Base-by-base conservation (phyloP, 2,888 invertebrate species). In the Limenitis camilla region DNA sequence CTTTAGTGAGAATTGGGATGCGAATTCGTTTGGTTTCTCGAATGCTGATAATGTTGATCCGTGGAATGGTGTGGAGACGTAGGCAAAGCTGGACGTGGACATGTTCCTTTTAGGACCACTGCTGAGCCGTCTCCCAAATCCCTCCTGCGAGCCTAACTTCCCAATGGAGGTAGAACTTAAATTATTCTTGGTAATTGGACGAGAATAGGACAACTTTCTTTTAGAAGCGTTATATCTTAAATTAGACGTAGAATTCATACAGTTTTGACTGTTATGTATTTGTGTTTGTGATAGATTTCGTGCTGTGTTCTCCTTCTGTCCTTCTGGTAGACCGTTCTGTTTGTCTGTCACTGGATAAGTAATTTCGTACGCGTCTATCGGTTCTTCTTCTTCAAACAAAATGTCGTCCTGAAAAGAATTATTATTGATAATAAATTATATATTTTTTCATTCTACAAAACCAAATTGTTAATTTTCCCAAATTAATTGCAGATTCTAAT, bases 21-120 rank as follows among this genome's bases (percentile, higher is more conserved):
- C 93, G 71, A 94, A 93, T 57, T 92, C 93, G 67, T 92, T 91
- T 0, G 93, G 93, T 46, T 91, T 91, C 35, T 94, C 92, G 60
- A 95, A 90, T 0, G 90, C 90, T 0, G 94, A 94, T 0, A 95
- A 67, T 0, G 95, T 94, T 33, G 95, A 95, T 0, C 95, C 95
- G 66, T 95, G 95, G 74, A 94, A 95, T 0, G 94, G 93, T 0
- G 95, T 95, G 7, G 93, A 93, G 0, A 95, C 90, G 66, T 95
- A 95, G 36, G 94, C 92, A 64, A 96, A 94, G 45, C 94, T 94
- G 5, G 94, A 94, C 0, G 93, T 93, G 0, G 94, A 95, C 7
- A 92, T 91, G 27, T 92, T 94, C 33, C 91, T 88, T 63, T 88
- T 90, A 1, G 92, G 92, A 55, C 78, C 65, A 40, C 70, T 74